Conservation (phyloP, 1,140 invertebrate genomes). For the Anastrepha obliqua region DNA sequence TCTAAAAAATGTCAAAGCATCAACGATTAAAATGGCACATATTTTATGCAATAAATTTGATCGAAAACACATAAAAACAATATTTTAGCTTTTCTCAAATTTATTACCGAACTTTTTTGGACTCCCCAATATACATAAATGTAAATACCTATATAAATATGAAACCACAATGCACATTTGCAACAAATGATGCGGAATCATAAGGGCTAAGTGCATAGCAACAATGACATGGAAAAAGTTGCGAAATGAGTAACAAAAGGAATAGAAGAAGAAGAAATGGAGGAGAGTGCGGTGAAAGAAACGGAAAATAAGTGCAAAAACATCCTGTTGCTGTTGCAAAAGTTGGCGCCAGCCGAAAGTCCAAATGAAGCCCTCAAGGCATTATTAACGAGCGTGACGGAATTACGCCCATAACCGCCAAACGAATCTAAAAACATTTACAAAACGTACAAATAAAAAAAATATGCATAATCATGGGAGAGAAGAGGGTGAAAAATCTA, state of each 20-base stretch:
- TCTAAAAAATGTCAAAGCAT: too few species aligned
- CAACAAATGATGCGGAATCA: slow-evolving; percentile 48
- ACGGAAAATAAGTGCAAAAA: slow-evolving; percentile 56
- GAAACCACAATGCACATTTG: slow-evolving; percentile 49
- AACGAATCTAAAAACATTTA: slow-evolving; percentile 19
- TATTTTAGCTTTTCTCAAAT: too few species aligned
- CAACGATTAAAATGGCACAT: too few species aligned
- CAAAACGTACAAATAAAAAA: slow-evolving; percentile 40
- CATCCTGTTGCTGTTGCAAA: slow-evolving; percentile 55
- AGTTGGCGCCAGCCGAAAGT: slow-evolving; percentile 8
- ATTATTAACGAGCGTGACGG: slow-evolving; percentile 71
- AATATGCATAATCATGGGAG: neutral
- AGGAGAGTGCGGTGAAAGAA: neutral
- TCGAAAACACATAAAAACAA: too few species aligned
- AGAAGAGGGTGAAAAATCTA: neutral
- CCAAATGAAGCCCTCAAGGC: slow-evolving; percentile 60
- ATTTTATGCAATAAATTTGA: too few species aligned
- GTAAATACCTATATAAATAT: neutral
- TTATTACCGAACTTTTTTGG: too few species aligned
- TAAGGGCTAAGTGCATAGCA: slow-evolving; percentile 37
- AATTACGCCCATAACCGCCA: slow-evolving; percentile 54
- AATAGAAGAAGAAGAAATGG: neutral
- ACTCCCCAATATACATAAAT: neutral
- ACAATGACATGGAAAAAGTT: neutral
- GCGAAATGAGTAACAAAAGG: neutral